phyloP scores from a whole-genome alignment of 2,888 invertebrate genomes.

The Drosophila koepferae region DNA sequence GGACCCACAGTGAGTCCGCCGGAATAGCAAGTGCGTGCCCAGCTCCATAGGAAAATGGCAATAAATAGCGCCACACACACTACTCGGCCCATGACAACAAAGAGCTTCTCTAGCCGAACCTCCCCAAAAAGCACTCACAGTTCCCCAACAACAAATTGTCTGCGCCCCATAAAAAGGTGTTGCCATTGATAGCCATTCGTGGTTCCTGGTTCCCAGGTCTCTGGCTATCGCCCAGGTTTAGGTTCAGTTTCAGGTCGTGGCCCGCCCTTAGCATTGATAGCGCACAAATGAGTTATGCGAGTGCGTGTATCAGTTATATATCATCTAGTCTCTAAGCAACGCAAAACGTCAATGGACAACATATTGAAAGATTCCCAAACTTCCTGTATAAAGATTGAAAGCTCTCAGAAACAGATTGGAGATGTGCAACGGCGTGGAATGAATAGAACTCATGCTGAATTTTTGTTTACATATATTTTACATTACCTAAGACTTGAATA shows the following conservation, averaged over 20 bases:
- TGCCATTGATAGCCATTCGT: constrained; percentile 53
- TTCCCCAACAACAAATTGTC: constrained; percentile 65
- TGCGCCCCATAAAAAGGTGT: constrained; percentile 62
- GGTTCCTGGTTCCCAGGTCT: background rate
- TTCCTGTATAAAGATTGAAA: constrained; percentile 21
- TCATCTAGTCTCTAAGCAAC: constrained; percentile 15
- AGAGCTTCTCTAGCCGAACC: constrained; percentile 52
- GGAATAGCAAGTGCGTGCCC: constrained; percentile 57
- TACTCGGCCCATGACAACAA: constrained; percentile 55
- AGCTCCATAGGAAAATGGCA: constrained; percentile 66
- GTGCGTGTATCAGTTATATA: constrained; percentile 13
- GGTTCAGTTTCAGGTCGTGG: constrained; percentile 10
- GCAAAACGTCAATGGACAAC: constrained; percentile 20
- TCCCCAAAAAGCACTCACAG: constrained; percentile 76
- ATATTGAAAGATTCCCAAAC: constrained; percentile 31
- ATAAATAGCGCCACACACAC: constrained; percentile 58
- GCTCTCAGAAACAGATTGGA: background rate
- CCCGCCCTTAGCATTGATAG: constrained; percentile 45
- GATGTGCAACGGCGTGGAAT: background rate
- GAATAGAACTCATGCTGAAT: background rate
- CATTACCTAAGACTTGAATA: background rate
- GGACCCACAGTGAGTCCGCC: constrained; percentile 9
- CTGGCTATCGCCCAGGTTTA: background rate
- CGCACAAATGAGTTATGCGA: constrained; percentile 47
- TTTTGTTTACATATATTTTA: background rate